A percentile compares a stretch with the other conserved stretches of the same genome.
These are phyloP conservation scores for Nansenia antarctica DNA, from an alignment of 2,113 vertebrate species.

Conservation along the genomic window DNA sequence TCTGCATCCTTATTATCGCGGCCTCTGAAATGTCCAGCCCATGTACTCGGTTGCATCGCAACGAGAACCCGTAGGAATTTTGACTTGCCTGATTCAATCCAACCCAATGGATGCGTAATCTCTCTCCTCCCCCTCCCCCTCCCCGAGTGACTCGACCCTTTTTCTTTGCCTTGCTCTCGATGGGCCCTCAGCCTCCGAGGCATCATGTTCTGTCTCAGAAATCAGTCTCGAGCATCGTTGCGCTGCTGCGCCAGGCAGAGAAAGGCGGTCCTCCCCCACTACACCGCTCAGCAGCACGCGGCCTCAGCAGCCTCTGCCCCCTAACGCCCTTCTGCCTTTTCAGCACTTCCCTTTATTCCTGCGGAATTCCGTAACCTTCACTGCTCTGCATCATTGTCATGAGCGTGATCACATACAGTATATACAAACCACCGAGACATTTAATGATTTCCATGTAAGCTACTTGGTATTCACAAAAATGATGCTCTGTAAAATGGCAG, in stretches of 20 bases:
- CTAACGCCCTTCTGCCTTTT: conserved; percentile 49
- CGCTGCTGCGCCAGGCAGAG: conserved; percentile 56
- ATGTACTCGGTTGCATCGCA: conserved; percentile 68
- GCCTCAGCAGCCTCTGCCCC: conserved; percentile 26
- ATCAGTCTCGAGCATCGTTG: conserved; percentile 67
- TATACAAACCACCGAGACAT: background rate
- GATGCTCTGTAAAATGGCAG: conserved; percentile 62
- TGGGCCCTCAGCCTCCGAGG: conserved; percentile 76
- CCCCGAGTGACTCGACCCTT: conserved; percentile 78
- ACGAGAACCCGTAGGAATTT: conserved; percentile 73
- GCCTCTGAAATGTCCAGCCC: conserved; percentile 62
- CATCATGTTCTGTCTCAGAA: conserved; percentile 79
- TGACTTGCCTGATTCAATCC: conserved; percentile 70
- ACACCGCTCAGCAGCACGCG: conserved; percentile 29
- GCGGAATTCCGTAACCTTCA: conserved; percentile 50
- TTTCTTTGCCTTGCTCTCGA: conserved; percentile 57
- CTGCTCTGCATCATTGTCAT: conserved; percentile 3
- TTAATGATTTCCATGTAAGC: background rate
- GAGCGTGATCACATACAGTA: background rate
- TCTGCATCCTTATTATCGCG: conserved; percentile 42
- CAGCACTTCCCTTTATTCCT: conserved; percentile 39
- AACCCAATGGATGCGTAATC: conserved; percentile 76
- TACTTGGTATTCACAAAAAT: background rate
- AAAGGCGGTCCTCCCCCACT: conserved; percentile 36
- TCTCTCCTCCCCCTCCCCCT: conserved; percentile 44